Evolutionary conservation across 2,113 vertebrate species (phyloP), one percentile per base, ranked within the genome.

Genomic region (Brachirus orientalis): DNA sequence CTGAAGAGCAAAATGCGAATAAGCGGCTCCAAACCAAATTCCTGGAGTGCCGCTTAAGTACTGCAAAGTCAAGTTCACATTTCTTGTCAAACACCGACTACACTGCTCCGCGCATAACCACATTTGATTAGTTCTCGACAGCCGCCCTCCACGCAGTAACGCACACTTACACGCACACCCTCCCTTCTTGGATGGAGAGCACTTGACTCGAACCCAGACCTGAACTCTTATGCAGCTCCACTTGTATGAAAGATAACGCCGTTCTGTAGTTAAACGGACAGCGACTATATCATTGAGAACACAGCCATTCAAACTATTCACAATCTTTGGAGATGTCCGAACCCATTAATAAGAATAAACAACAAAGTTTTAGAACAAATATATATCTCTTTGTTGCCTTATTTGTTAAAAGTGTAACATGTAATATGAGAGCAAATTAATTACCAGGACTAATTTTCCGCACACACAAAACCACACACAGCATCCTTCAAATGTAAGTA

Each of bases 121-220:
- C 69, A 62, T 80, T 69, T 86, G 77, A 86, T 89, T 83, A 85
- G 83, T 83, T 70, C 80, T 81, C 62, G 41, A 52, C 68, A 46
- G 45, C 53, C 37, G 38, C 66, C 59, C 56, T 37, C 70, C 59
- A 54, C 47, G 28, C 53, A 45, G 50, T 51, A 53, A 6, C 59
- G 60, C 53, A 69, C 43, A 68, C 63, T 64, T 68, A 50, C 57
- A 57, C 53, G 57, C 66, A 64, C 65, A 57, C 58, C 56, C 79
- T 57, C 55, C 33, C 71, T 82, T 44, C 65, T 85, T 57, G 8
- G 63, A 77, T 87, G 86, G 65, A 92, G 90, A 76, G 89, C 86
- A 82, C 90, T 93, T 85, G 86, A 89, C 87, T 89, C 69, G 16
- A 69, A 76, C 56, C 82, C 86, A 86, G 72, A 85, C 71, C n/a